Evolutionary conservation across 2,113 vertebrate species (phyloP).

Genomic region (Oncorhynchus clarkii): DNA sequence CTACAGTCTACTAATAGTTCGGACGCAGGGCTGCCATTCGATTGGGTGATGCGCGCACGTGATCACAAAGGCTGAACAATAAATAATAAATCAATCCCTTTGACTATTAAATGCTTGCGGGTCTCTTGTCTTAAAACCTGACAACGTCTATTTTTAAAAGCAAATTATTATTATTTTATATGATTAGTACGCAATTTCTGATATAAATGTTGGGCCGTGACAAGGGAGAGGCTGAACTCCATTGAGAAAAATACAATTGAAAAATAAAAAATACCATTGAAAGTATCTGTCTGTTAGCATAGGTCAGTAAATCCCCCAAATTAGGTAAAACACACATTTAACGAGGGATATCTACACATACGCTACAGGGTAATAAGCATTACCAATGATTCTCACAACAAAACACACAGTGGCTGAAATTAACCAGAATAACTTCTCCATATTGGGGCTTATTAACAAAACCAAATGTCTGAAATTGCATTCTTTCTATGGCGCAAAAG

Average conservation of each 20-base stretch:
- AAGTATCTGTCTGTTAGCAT: background rate
- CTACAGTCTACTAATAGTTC: slow-evolving; percentile 95
- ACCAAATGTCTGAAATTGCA: background rate
- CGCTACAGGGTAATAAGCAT: background rate
- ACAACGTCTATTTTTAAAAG: slow-evolving; percentile 86
- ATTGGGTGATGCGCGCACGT: slow-evolving; percentile 88
- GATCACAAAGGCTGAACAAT: slow-evolving; percentile 89
- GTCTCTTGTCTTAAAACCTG: slow-evolving; percentile 87
- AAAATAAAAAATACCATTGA: background rate
- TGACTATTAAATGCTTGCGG: slow-evolving; percentile 92
- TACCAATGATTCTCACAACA: no score
- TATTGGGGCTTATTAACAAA: background rate
- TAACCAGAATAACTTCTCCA: background rate
- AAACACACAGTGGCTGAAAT: background rate
- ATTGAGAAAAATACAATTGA: background rate
- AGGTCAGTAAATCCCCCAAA: background rate
- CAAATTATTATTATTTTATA: slow-evolving; percentile 78
- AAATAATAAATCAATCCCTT: slow-evolving; percentile 98
- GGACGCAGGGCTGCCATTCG: slow-evolving; percentile 76
- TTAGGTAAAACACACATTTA: background rate
- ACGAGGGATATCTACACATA: background rate
- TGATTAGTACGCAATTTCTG: slow-evolving; percentile 13
- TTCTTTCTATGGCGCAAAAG: background rate
- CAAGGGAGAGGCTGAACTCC: background rate
- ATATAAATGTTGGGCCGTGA: background rate